These are phyloP conservation scores for Dolichomitus sp. DNA, from an alignment of 2,888 invertebrate genomes.

Conservation along the genomic window DNA sequence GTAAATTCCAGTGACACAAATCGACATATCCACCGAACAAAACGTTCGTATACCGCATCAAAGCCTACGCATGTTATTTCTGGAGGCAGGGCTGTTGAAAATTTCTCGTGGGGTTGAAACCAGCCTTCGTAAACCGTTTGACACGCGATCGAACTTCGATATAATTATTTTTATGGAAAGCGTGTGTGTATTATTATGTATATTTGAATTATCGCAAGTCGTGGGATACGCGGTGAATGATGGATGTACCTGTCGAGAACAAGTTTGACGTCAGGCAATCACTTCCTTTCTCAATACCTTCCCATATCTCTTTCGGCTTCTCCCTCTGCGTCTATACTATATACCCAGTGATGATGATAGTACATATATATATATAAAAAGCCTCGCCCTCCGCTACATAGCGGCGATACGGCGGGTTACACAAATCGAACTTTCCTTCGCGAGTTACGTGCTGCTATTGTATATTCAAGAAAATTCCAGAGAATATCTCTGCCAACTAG, in stretches of 20 bases:
- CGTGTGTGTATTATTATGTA: constrained; percentile 42
- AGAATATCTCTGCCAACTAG: not conserved
- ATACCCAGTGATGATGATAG: not conserved
- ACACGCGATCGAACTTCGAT: constrained; percentile 22
- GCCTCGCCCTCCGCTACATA: constrained; percentile 18
- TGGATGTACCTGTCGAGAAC: constrained; percentile 52
- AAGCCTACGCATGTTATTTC: not conserved
- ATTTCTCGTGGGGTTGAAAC: not conserved
- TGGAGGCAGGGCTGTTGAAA: not conserved
- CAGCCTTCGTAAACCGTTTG: not conserved
- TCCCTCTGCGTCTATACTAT: not conserved
- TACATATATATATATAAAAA: not conserved
- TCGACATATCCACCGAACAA: too few species aligned
- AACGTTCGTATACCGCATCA: too few species aligned
- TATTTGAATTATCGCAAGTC: constrained; percentile 48
- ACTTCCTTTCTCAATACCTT: constrained; percentile 59
- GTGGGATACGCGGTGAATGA: constrained; percentile 21
- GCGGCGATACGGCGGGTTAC: not conserved
- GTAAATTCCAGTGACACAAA: too few species aligned
- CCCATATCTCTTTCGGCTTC: constrained; percentile 24
- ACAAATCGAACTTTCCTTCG: constrained; percentile 26
- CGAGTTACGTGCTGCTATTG: not conserved
- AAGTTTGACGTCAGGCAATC: constrained; percentile 61
- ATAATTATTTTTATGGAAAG: constrained; percentile 49
- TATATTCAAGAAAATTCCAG: constrained; percentile 1